phyloP scores from a whole-genome alignment of 2,888 invertebrate species.

The Linhomoeus sp. region DNA sequence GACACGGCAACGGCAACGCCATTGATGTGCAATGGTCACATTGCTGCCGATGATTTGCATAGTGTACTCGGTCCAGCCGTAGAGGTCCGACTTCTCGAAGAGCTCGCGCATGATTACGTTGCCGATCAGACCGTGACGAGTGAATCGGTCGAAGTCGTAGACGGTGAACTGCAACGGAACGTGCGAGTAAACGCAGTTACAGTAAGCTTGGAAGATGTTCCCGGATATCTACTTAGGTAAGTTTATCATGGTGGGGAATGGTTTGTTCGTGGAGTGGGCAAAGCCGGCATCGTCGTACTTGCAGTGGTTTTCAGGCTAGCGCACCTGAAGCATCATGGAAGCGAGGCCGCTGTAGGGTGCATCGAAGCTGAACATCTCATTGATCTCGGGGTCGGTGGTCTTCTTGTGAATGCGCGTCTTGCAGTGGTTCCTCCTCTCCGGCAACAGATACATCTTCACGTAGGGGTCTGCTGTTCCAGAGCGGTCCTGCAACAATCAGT shows the following conservation, averaged over 20 bases:
- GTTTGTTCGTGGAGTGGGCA: not conserved
- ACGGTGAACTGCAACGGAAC: constrained; percentile 58
- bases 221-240: no score
- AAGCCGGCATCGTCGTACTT: no score
- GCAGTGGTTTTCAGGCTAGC: no score
- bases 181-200: no score
- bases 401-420: constrained; percentile 45
- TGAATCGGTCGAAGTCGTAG: constrained; percentile 70
- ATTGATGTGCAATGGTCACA: no score
- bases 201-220: no score
- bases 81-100: constrained; percentile 52
- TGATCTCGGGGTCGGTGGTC: constrained; percentile 51
- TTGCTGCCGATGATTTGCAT: constrained; percentile 62
- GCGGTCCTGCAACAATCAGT: constrained; percentile 58
- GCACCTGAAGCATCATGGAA: constrained; percentile 43
- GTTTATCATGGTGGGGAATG: no score
- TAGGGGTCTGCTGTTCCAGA: constrained; percentile 68
- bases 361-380: constrained; percentile 63
- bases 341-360: constrained; percentile 54
- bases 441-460: constrained; percentile 60
- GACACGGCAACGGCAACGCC: constrained; percentile 13
- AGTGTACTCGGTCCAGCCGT: constrained; percentile 59
- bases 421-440: constrained; percentile 63
- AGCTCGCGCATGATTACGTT: constrained; percentile 59
- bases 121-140: constrained; percentile 63